Conservation (phyloP, 2,113 vertebrate genomes). For the Ptychochromis oligacanthus region DNA sequence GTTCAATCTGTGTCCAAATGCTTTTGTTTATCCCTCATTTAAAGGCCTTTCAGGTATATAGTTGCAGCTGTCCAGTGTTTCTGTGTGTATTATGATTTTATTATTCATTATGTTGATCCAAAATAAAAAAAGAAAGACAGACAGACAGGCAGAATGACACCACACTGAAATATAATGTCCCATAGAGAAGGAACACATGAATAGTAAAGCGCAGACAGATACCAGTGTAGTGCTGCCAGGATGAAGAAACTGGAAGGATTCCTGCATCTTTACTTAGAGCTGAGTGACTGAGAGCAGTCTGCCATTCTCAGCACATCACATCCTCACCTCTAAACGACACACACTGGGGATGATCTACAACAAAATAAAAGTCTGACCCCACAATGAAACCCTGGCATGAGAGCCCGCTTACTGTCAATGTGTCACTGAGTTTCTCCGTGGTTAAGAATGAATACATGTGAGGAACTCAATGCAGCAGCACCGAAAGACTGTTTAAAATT, state of each 20-base stretch:
- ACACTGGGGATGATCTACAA: not conserved
- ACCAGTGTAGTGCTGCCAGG: not conserved
- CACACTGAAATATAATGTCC: not conserved
- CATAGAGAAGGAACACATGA: not conserved
- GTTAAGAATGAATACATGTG: rapidly evolving
- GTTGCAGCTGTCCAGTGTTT: not conserved
- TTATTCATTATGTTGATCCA: not conserved
- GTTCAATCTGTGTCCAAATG: not conserved
- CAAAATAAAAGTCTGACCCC: not conserved
- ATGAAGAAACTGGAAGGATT: not conserved
- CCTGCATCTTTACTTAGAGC: not conserved
- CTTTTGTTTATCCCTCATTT: not conserved
- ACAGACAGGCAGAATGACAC: not conserved
- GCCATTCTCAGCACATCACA: not conserved
- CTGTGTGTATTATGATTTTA: not conserved
- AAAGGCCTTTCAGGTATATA: not conserved
- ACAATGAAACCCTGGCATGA: not conserved
- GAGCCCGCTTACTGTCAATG: not conserved
- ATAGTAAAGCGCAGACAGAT: not conserved
- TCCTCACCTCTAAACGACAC: not conserved
- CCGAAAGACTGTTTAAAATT: not conserved
- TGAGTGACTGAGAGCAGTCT: not conserved
- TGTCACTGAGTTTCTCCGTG: not conserved
- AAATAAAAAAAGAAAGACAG: too few species aligned
- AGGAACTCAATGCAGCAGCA: not conserved